Conservation (phyloP, 2,888 invertebrate genomes). For the Halictus ligatus region DNA sequence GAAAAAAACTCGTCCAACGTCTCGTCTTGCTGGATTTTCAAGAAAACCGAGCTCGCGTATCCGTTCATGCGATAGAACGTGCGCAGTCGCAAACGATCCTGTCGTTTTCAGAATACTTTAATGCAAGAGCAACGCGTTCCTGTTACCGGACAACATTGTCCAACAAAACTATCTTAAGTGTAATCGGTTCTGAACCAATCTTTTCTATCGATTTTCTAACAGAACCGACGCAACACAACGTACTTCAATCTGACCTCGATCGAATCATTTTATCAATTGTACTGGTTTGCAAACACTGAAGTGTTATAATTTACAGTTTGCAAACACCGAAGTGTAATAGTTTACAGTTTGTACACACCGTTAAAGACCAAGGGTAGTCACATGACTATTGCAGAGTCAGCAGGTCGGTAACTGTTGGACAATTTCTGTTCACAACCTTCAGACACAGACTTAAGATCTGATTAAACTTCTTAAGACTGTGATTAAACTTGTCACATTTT, state of each 20-base stretch:
- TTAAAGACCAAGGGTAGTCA: too few species aligned
- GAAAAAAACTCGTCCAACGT: constrained; percentile 58
- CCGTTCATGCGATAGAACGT: constrained; percentile 18
- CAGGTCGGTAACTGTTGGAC: too few species aligned
- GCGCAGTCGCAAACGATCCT: constrained; percentile 7
- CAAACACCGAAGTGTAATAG: background rate
- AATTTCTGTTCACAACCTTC: too few species aligned
- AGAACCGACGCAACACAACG: background rate
- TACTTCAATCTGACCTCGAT: background rate
- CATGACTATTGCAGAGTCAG: too few species aligned
- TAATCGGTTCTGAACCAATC: background rate
- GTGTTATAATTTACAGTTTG: too few species aligned
- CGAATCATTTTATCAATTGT: background rate
- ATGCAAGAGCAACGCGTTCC: background rate
- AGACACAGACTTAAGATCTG: too few species aligned
- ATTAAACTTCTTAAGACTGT: too few species aligned
- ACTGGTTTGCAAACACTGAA: background rate
- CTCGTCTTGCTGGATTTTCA: constrained; percentile 63
- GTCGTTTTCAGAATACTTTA: constrained; percentile 6
- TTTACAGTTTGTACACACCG: too few species aligned
- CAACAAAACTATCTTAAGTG: background rate
- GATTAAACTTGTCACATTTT: too few species aligned
- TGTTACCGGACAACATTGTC: background rate
- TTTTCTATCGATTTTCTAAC: background rate
- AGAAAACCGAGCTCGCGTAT: constrained; percentile 49